Evolutionary conservation across 1,140 invertebrate species (phyloP), one percentile per base, ranked within the genome.

Genomic region (Papilio xuthus): DNA sequence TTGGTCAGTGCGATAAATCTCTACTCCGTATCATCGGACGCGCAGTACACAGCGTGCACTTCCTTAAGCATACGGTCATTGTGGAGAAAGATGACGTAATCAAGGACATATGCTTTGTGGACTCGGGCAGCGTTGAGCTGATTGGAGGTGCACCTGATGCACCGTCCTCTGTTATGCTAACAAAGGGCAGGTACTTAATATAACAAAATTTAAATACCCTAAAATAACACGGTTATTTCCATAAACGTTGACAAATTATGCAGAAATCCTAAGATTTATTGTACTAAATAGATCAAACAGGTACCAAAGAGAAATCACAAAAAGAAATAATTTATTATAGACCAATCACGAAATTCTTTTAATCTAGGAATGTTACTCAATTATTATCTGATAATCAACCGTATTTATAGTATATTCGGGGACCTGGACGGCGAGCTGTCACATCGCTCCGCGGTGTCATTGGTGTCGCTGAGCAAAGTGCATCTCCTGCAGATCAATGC

Each of bases 61-160:
- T 91, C 56, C 74, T 90, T n/a, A 84, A 85, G 0, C 82, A 81
- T 56, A 90, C 86, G 44, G 80, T 67, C 2, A 81, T 92, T 23
- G 82, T 91, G 1, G 84, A 89, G 60, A 44, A 78, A 9, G 83
- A 91, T 80, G 90, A 92, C 71, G 84, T 92, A n/a, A 83, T 89
- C 26, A 67, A 79, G 0, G 80, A 88, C 74, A 79, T 92, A 50
- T 92, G 86, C 79, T 84, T 92, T 28, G 80, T 92, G 8, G 88
- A 88, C 79, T 83, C 86, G 28, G 91, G 91, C 10, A 78, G 69
- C 18, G 83, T 91, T 0, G 85, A 90, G 18, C 28, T 90, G 0
- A 80, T 75, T 10, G 74, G 79, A 15, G 13, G 73, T 13, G 20
- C 78, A 56, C 20, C 69, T 53, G 67, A 81, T n/a, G 74, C 53